Evolutionary conservation across 2,113 vertebrate genomes (phyloP).

Genomic region (Phylloscopus trochilus): DNA sequence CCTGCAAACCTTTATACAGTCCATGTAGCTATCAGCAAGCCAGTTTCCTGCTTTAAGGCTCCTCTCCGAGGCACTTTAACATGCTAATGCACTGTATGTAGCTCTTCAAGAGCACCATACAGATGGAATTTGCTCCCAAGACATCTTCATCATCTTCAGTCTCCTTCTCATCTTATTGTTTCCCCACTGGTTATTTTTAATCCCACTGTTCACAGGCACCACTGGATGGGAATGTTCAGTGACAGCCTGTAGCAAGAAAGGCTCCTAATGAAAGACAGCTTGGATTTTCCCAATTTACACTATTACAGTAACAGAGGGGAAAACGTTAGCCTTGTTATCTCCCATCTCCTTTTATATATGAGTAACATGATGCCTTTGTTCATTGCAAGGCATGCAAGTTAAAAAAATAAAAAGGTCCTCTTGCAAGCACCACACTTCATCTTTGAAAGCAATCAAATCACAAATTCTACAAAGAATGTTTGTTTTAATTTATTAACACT

Average conservation of each 20-base stretch:
- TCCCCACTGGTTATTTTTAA: not conserved
- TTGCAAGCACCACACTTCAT: not conserved
- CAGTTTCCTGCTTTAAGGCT: not conserved
- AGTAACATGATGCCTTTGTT: not conserved
- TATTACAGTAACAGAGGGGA: not conserved
- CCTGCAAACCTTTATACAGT: not conserved
- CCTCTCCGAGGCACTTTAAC: not conserved
- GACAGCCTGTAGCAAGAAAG: not conserved
- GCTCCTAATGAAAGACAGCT: not conserved
- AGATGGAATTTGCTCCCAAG: not conserved
- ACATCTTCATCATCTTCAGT: not conserved
- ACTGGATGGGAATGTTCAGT: not conserved
- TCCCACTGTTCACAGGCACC: not conserved
- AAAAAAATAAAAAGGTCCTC: not conserved
- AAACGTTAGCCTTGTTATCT: not conserved
- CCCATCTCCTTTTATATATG: not conserved
- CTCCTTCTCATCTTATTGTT: not conserved
- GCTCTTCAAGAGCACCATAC: not conserved
- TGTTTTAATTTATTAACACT: not conserved
- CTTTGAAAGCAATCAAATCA: not conserved
- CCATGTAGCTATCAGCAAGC: not conserved
- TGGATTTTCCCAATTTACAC: not conserved
- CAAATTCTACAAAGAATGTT: not conserved
- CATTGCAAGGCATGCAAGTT: not conserved
- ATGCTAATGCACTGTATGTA: not conserved